Evolutionary conservation across 2,888 invertebrate genomes (phyloP), one percentile per base, ranked within the genome.

Genomic region (Pammene fasciana): DNA sequence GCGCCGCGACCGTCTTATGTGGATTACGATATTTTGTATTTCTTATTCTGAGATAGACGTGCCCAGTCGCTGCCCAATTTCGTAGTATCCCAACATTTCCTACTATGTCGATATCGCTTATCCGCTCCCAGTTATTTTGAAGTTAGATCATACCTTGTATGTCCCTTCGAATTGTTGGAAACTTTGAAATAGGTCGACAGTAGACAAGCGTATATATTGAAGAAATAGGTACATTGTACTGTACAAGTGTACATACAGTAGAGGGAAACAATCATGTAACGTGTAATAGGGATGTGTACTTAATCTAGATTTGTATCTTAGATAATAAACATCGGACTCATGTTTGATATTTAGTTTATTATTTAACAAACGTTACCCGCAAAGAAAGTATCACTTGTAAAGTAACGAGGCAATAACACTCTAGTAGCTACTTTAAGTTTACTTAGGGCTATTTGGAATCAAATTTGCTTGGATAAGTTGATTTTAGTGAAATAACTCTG

Each of bases 391-490:
- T 50, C 62, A 8, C 48, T 68, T 50, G 41, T 38, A 68, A 52
- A 65, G 38, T 55, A 18, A 59, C 46, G 26, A 26, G 14, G 59
- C 41, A 60, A 70, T 45, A 54, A 55, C 60, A 65, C 65, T 60
- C 38, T 60, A 70, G 65, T 65, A 18, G 81, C 78, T 79, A 83
- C 79, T 86, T 85, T 80, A 81, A 86, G 85, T 87, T 86, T 83
- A 86, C 86, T 85, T 79, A 80, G 83, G 85, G 84, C 78, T 75
- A 79, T 85, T n/a, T 82, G 83, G 80, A 89, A 90, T 90, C 77
- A 78, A 86, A 89, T 90, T 89, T 88, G 84, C 76, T 84, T 81
- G 79, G 80, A 76, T 86, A 88, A 89, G 82, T 89, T 80, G 82
- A 87, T 89, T 88, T 86, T 81, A 83, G 82, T 80, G 84, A 83